Conservation (phyloP, 2,113 vertebrate species). For the Thinocorus orbignyianus region DNA sequence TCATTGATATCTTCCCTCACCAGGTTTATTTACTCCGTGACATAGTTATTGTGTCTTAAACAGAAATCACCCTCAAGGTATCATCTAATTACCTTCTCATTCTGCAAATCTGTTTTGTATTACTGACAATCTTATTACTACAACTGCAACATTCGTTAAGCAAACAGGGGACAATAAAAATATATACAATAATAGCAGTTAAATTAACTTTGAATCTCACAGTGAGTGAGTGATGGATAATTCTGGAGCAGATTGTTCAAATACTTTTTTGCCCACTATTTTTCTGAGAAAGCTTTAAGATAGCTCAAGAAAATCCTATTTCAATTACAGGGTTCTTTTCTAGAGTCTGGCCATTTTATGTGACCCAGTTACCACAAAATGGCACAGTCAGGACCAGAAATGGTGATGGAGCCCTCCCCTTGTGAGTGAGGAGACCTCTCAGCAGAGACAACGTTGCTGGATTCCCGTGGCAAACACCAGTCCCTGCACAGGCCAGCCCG, state of each 20-base stretch:
- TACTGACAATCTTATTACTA: slow-evolving; percentile 68
- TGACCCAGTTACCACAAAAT: not conserved
- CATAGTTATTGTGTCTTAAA: slow-evolving; percentile 35
- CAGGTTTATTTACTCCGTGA: slow-evolving; percentile 30
- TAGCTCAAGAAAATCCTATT: slow-evolving; percentile 1
- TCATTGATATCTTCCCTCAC: not conserved
- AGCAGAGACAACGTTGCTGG: not conserved
- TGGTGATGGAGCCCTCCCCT: not conserved
- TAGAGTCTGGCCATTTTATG: not conserved
- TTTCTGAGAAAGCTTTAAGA: slow-evolving; percentile 21
- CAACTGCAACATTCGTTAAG: slow-evolving; percentile 62
- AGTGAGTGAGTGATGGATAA: slow-evolving; percentile 12
- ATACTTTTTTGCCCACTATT: not conserved
- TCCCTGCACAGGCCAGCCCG: not conserved
- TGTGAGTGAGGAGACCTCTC: not conserved
- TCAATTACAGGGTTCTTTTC: not conserved
- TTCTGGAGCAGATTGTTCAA: slow-evolving; percentile 1
- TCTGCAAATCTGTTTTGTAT: slow-evolving; percentile 60
- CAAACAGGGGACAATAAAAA: slow-evolving; percentile 56
- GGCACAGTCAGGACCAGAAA: not conserved
- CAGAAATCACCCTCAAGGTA: slow-evolving; percentile 63
- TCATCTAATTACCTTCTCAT: slow-evolving; percentile 70
- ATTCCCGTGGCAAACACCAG: not conserved
- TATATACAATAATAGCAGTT: slow-evolving; percentile 36
- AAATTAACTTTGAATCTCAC: slow-evolving; percentile 58